These are phyloP conservation scores for Zoanthus sansibaricus DNA, from an alignment of 92 coral and sea anemone species.

Conservation along the genomic window DNA sequence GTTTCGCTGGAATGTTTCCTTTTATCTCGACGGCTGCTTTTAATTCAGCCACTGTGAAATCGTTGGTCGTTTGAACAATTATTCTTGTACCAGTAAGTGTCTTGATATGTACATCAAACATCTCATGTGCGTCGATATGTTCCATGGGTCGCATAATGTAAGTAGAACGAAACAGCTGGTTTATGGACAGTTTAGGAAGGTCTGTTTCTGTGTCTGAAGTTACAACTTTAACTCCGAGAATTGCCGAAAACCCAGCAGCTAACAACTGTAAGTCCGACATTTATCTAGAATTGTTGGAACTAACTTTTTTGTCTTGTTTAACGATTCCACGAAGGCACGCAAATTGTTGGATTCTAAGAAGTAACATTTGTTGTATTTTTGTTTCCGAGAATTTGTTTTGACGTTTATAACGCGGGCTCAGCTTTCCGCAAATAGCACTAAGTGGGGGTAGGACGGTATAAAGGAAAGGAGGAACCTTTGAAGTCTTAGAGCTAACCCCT, in stretches of 20 bases:
- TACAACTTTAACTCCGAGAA: slow-evolving; percentile 60
- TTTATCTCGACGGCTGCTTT: slow-evolving; percentile 56
- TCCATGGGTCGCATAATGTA: slow-evolving; percentile 55
- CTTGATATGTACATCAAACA: slow-evolving; percentile 37
- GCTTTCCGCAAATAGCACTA: no score
- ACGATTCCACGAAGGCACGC: background rate
- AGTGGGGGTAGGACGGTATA: no score
- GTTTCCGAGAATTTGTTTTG: no score
- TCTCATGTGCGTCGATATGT: slow-evolving; percentile 13
- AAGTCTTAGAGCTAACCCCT: no score
- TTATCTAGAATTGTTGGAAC: background rate
- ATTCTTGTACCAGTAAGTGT: slow-evolving; percentile 48
- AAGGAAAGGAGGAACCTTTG: no score
- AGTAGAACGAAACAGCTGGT: slow-evolving; percentile 57
- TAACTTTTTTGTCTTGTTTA: background rate
- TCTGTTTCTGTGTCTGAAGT: slow-evolving; percentile 42
- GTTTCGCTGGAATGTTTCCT: slow-evolving; percentile 24
- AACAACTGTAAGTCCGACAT: slow-evolving; percentile 52
- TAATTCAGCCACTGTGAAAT: slow-evolving; percentile 44
- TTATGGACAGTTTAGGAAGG: slow-evolving; percentile 49
- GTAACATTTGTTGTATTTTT: no score
- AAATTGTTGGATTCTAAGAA: no score
- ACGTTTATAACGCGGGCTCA: no score
- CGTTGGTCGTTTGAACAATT: slow-evolving; percentile 34
- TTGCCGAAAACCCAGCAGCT: slow-evolving; percentile 69